Evolutionary conservation across 2,797 vertebrate species (phyloP).

Genomic region (Ispidina lecontei): DNA sequence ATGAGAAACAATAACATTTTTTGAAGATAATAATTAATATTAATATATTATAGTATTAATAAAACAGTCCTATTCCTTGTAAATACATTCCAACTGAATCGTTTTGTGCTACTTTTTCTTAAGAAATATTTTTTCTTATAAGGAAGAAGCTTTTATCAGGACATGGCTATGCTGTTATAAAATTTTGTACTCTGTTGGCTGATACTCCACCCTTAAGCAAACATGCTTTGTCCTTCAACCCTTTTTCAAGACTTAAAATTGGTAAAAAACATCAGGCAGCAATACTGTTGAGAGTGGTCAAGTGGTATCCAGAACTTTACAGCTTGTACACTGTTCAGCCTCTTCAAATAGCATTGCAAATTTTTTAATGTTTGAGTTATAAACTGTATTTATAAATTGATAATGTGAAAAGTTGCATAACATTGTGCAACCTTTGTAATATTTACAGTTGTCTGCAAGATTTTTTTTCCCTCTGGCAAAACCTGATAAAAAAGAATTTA

Average conservation of each 20-base stretch:
- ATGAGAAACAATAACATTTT: neutral
- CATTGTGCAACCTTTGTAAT: neutral
- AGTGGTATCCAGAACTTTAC: neutral
- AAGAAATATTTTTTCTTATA: neutral
- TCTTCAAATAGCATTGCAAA: neutral
- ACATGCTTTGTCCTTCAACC: neutral
- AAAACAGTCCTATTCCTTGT: neutral
- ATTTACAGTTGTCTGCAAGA: neutral
- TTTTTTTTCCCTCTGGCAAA: neutral
- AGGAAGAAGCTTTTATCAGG: neutral
- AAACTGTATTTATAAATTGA: neutral
- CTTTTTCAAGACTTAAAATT: neutral
- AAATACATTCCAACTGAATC: neutral
- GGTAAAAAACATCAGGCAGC: neutral
- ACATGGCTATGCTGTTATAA: neutral
- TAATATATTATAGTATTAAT: neutral
- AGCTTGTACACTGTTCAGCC: neutral
- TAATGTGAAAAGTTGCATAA: neutral
- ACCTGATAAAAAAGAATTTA: neutral
- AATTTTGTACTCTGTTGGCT: neutral
- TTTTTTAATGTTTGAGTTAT: neutral
- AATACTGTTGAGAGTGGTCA: neutral
- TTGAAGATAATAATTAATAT: too few relatives aligned
- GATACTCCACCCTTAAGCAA: neutral
- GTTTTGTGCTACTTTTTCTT: neutral